A percentile compares a stretch with the other conserved stretches of the same genome.
Evolutionary conservation across 2,797 vertebrate genomes (phyloP).

Genomic region (Brachyrhaphis roseni): DNA sequence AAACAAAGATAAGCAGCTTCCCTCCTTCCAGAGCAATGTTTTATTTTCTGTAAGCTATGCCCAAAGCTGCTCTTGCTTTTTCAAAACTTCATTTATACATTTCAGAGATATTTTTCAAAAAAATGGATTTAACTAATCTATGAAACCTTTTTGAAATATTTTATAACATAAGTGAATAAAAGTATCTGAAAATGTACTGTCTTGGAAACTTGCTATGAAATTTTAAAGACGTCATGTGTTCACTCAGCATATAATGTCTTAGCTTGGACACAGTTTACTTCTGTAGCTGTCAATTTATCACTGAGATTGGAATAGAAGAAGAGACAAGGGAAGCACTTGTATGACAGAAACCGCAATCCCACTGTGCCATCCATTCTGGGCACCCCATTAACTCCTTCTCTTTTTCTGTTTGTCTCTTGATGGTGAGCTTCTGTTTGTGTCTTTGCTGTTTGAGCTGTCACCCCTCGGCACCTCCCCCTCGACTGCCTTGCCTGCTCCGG

Average conservation of each 20-base stretch:
- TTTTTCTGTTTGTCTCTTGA: slow-evolving; percentile 38
- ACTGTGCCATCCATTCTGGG: slow-evolving; percentile 79
- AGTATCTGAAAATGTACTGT: background rate
- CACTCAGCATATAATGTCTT: background rate
- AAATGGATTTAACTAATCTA: background rate
- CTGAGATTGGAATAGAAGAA: slow-evolving; percentile 64
- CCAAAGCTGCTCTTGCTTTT: no score
- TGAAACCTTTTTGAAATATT: background rate
- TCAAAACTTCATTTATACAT: no score
- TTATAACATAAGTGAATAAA: background rate
- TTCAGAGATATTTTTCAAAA: background rate
- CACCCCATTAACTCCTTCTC: slow-evolving; percentile 72
- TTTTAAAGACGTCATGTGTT: background rate
- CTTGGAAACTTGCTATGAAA: background rate
- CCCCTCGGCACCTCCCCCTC: slow-evolving; percentile 55
- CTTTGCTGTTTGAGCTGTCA: slow-evolving; percentile 20
- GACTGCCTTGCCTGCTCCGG: slow-evolving; percentile 67
- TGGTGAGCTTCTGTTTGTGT: slow-evolving; percentile 30
- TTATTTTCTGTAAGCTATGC: no score
- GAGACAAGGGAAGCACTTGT: slow-evolving; percentile 84
- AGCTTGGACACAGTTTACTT: slow-evolving; percentile 85
- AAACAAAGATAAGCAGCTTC: no score
- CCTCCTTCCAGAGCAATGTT: no score
- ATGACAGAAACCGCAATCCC: slow-evolving; percentile 84
- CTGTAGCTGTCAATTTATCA: slow-evolving; percentile 85